Percentiles rank a stretch among this genome's conserved stretches.
These are phyloP conservation scores for Lagenorhynchus albirostris DNA, from an alignment of 2,113 vertebrate genomes.

Conservation along the genomic window DNA sequence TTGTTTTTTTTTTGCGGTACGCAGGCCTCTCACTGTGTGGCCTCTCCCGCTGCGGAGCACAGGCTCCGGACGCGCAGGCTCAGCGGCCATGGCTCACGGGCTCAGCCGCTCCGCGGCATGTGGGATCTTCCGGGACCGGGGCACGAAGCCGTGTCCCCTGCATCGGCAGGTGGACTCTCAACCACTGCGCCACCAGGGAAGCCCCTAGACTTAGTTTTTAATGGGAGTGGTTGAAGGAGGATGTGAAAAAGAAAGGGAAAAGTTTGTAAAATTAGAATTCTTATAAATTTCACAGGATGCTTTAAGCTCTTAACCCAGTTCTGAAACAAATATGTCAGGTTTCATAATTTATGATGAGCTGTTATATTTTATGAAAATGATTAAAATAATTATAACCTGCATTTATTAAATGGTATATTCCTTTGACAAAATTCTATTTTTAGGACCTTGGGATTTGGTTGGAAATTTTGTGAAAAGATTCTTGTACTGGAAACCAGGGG, in stretches of 20 bases:
- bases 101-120: too few relatives aligned
- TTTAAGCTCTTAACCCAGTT: constrained; percentile 19
- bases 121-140: too few relatives aligned
- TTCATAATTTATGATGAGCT: constrained; percentile 7
- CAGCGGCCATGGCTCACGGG: too few relatives aligned
- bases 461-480: constrained; percentile 22
- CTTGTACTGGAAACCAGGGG: background rate
- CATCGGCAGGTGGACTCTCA: too few relatives aligned
- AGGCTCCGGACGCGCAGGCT: too few relatives aligned
- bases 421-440: background rate
- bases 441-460: background rate
- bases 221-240: background rate
- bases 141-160: too few relatives aligned
- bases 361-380: constrained; percentile 31
- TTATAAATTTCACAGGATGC: background rate
- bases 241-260: background rate
- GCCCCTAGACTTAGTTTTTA: background rate
- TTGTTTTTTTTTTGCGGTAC: too few relatives aligned
- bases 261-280: constrained; percentile 28
- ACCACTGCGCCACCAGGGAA: too few relatives aligned
- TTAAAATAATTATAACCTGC: background rate
- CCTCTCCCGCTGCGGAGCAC: too few relatives aligned
- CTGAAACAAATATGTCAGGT: background rate
- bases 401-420: constrained; percentile 5
- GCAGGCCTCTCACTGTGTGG: too few relatives aligned